A percentile compares a stretch with the other conserved stretches of the same genome.
These are phyloP conservation scores for Todiramphus chloris DNA, from an alignment of 2,113 vertebrate species.

Conservation along the genomic window DNA sequence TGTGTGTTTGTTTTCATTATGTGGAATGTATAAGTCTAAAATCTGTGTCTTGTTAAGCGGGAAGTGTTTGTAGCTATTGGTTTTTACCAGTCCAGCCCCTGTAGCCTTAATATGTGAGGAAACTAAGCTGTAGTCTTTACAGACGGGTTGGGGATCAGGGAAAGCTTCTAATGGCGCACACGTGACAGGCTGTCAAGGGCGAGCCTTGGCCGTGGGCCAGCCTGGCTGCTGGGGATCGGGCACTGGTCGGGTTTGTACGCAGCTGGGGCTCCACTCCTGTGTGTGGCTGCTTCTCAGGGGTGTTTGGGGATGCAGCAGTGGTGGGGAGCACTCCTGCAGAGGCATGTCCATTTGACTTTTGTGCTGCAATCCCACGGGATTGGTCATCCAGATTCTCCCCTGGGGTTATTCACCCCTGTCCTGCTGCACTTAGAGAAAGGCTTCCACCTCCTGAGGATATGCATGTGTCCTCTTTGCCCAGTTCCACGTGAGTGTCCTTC, in stretches of 20 bases:
- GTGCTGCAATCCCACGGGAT: neutral
- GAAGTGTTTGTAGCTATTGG: neutral
- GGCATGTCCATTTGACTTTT: neutral
- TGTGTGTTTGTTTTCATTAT: neutral
- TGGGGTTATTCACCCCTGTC: neutral
- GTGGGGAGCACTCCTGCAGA: rapidly evolving
- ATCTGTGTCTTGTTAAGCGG: neutral
- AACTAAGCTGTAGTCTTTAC: neutral
- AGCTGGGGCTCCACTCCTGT: neutral
- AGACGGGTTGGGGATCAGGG: neutral
- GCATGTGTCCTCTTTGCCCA: rapidly evolving
- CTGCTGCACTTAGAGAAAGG: neutral
- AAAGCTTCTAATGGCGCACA: neutral
- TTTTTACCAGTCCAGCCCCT: neutral
- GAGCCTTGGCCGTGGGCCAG: neutral
- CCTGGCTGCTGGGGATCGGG: neutral
- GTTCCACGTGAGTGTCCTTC: neutral
- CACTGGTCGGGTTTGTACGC: rapidly evolving
- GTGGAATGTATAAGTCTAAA: neutral
- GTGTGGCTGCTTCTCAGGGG: neutral
- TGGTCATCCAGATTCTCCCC: rapidly evolving
- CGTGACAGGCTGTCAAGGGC: rapidly evolving
- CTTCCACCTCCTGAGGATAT: neutral
- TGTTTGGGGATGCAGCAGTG: neutral
- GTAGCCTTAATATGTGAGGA: neutral